A percentile compares a stretch with the other conserved stretches of the same genome.
Conservation (phyloP, 2,113 vertebrate species). For the Rhinolophus sinicus region DNA sequence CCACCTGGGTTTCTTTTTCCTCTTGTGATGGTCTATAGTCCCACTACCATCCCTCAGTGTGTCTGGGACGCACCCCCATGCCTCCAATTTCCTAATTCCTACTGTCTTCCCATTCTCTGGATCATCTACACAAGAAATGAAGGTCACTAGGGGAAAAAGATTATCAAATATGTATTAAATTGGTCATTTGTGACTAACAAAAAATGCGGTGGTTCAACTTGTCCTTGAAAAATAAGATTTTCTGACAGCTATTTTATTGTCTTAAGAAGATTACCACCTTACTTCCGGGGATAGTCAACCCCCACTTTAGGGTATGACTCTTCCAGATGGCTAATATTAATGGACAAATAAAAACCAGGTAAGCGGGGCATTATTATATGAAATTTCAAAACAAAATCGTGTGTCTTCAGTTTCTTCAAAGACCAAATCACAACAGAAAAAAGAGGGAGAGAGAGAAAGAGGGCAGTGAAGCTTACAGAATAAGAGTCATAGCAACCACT, state of each 20-base stretch:
- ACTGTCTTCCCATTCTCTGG: slow-evolving; percentile 9
- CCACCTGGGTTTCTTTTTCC: background rate
- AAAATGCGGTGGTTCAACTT: background rate
- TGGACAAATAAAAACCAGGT: background rate
- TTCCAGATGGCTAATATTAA: background rate
- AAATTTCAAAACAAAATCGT: background rate
- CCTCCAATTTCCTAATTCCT: background rate
- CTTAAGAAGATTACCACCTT: slow-evolving; percentile 13
- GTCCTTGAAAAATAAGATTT: slow-evolving; percentile 30
- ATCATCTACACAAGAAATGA: slow-evolving; percentile 52
- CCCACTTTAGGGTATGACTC: slow-evolving; percentile 13
- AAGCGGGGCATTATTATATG: background rate
- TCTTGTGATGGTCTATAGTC: background rate
- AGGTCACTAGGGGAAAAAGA: background rate
- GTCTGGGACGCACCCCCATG: background rate
- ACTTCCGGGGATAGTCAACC: background rate
- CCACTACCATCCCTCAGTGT: background rate
- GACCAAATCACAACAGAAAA: background rate
- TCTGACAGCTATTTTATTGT: background rate
- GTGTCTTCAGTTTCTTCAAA: slow-evolving; percentile 38
- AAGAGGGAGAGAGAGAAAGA: background rate
- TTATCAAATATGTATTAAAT: background rate
- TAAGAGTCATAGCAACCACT: background rate
- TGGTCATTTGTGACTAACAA: background rate
- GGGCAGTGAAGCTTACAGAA: background rate